Percentiles rank a stretch among this genome's conserved stretches.
Conservation (phyloP, 1,140 invertebrate genomes). For the Wasmannia auropunctata region DNA sequence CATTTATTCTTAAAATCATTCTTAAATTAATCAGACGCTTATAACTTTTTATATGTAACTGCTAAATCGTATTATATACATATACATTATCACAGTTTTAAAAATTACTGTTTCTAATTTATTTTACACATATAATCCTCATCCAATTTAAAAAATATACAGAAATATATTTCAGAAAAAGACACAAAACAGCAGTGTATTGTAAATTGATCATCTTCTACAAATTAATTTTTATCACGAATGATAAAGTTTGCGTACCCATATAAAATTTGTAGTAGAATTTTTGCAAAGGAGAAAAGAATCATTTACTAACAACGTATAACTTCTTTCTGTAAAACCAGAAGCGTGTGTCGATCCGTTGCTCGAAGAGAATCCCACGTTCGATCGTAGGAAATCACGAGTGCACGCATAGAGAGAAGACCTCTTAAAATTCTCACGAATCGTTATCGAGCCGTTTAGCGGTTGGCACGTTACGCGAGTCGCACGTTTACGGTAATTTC, state of each 20-base stretch:
- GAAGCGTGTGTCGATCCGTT: background rate
- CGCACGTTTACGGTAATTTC: constrained; percentile 24
- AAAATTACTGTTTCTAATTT: background rate
- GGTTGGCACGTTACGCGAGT: constrained; percentile 13
- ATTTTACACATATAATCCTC: background rate
- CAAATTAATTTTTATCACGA: background rate
- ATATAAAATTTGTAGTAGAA: background rate
- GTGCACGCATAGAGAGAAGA: background rate
- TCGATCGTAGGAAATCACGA: background rate
- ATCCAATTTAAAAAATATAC: background rate
- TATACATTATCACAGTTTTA: background rate
- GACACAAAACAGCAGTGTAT: background rate
- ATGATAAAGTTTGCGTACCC: background rate
- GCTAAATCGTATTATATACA: background rate
- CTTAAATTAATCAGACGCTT: background rate
- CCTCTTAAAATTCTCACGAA: constrained; percentile 40
- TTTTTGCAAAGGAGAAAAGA: background rate
- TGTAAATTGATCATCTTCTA: background rate
- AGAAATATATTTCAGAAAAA: background rate
- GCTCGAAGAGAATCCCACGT: constrained; percentile 7
- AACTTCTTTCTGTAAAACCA: constrained; percentile 6
- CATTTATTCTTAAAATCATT: background rate
- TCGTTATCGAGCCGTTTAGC: constrained; percentile 20
- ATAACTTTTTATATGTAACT: background rate
- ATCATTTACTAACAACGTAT: too few relatives aligned